These are phyloP conservation scores for Pseudomyrmex sp. DNA, from an alignment of 1,140 invertebrate species.

Conservation along the genomic window DNA sequence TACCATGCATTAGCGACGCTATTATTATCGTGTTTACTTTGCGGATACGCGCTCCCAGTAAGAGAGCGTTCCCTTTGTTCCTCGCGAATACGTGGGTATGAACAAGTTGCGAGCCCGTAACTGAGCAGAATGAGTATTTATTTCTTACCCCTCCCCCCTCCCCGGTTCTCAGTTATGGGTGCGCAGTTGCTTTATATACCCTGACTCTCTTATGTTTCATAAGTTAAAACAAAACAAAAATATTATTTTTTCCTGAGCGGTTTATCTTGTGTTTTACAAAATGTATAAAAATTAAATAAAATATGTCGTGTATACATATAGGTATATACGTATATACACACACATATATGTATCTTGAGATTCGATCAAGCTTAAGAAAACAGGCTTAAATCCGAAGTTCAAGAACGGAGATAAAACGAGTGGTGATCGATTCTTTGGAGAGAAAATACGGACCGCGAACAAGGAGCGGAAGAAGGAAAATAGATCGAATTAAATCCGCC, in stretches of 20 bases:
- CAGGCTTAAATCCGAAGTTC: slow-evolving; percentile 12
- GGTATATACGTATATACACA: neutral
- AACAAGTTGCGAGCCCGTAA: slow-evolving; percentile 23
- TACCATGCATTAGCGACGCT: slow-evolving; percentile 47
- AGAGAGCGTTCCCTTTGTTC: slow-evolving; percentile 47
- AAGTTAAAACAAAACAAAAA: neutral
- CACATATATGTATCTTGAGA: neutral
- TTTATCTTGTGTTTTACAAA: slow-evolving; percentile 19
- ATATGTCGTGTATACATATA: neutral
- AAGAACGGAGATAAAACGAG: neutral
- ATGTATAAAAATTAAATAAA: slow-evolving; percentile 18
- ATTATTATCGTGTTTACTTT: slow-evolving; percentile 57
- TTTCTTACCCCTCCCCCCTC: neutral
- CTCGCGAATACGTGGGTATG: slow-evolving; percentile 28
- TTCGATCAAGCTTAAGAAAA: slow-evolving; percentile 31
- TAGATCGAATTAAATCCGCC: slow-evolving; percentile 64
- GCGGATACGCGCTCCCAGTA: slow-evolving; percentile 38
- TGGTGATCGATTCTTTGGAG: neutral
- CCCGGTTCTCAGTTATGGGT: slow-evolving; percentile 7
- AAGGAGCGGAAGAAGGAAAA: slow-evolving; percentile 1
- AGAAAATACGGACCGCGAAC: neutral
- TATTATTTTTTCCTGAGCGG: neutral
- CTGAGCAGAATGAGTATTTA: slow-evolving; percentile 36
- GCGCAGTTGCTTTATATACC: neutral
- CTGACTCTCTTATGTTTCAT: neutral